Conservation (phyloP, 2,888 invertebrate genomes). For the Lasioglossum malachurum region DNA sequence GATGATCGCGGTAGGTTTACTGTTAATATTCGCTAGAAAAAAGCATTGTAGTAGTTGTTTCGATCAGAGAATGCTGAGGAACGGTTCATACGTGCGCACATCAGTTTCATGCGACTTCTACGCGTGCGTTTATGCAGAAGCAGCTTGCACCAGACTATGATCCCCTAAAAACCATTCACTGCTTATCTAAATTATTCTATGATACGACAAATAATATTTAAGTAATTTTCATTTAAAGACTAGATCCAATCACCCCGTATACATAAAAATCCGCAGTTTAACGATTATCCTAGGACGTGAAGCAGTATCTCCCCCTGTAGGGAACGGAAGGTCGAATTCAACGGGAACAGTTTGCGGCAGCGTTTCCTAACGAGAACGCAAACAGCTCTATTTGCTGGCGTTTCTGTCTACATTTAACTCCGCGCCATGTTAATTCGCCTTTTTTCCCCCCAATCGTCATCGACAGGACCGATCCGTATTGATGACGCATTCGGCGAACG, state of each 20-base stretch:
- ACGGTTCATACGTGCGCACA: too few species aligned
- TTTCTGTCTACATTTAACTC: slow-evolving; percentile 36
- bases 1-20: too few species aligned
- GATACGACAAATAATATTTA: neutral
- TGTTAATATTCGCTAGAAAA: too few species aligned
- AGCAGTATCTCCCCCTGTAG: slow-evolving; percentile 49
- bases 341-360: slow-evolving; percentile 47
- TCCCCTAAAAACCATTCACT: neutral
- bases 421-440: slow-evolving; percentile 25
- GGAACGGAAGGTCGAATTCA: slow-evolving; percentile 33
- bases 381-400: slow-evolving; percentile 47
- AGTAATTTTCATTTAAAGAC: neutral
- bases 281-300: slow-evolving; percentile 44
- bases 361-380: slow-evolving; percentile 66
- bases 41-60: too few species aligned
- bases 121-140: too few species aligned
- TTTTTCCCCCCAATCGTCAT: slow-evolving; percentile 39
- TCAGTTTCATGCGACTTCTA: too few species aligned
- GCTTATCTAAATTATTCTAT: neutral
- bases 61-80: too few species aligned
- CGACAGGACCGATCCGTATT: slow-evolving; percentile 13
- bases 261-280: neutral
- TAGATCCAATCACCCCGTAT: neutral
- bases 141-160: neutral
- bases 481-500: slow-evolving; percentile 8